Percentiles rank a stretch among this genome's conserved stretches.
phyloP scores from a whole-genome alignment of 1,140 invertebrate species.

The Leucophenga varia region DNA sequence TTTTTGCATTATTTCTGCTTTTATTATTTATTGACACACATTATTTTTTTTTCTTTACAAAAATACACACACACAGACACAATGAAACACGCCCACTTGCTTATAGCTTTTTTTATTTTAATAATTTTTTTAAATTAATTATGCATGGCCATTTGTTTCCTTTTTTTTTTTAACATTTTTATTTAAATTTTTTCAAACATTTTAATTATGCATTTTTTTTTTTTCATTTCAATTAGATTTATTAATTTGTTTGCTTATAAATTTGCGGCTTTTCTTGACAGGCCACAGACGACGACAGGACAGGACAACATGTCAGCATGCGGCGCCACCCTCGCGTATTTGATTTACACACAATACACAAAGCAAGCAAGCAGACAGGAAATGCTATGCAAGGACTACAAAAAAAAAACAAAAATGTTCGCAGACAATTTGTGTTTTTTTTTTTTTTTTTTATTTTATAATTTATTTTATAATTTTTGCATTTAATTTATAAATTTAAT shows the following conservation, averaged over 20 bases:
- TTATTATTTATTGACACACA: too few species aligned
- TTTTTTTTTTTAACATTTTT: conserved; percentile 46
- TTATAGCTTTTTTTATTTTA: too few species aligned
- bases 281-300: too few species aligned
- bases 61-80: too few species aligned
- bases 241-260: conserved; percentile 2
- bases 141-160: conserved; percentile 44
- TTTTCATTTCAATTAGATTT: not conserved
- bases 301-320: too few species aligned
- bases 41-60: conserved; percentile 13
- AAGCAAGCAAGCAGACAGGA: not conserved
- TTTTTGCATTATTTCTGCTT: too few species aligned
- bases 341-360: too few species aligned
- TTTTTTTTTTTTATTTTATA: not conserved
- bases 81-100: conserved; percentile 35
- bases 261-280: conserved; percentile 40
- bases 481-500: not conserved
- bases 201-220: not conserved
- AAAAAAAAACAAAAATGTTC: too few species aligned
- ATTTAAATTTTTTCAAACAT: conserved; percentile 26
- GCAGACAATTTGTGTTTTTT: not conserved
- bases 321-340: conserved; percentile 45
- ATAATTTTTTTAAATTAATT: too few species aligned
- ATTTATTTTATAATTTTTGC: not conserved
- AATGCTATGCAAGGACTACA: too few species aligned